Evolutionary conservation across 2,888 invertebrate genomes (phyloP).

Genomic region (Amiota communis): DNA sequence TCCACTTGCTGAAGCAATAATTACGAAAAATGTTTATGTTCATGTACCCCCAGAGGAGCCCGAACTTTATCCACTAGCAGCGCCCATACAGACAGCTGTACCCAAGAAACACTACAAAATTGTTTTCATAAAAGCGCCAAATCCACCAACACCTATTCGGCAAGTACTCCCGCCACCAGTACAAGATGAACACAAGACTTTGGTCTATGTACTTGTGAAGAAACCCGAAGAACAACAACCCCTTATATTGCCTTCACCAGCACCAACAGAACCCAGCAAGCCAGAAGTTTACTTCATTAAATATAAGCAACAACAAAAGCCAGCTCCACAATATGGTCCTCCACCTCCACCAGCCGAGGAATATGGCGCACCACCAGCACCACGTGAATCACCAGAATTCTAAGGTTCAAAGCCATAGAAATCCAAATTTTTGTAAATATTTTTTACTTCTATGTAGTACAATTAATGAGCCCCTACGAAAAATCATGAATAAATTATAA

Average conservation of each 20-base stretch:
- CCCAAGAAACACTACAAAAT: constrained; percentile 77
- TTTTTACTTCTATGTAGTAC: constrained; percentile 23
- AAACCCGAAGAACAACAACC: constrained; percentile 90
- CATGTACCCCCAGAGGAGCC: constrained; percentile 77
- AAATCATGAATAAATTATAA: constrained; percentile 1
- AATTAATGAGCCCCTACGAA: constrained; percentile 10
- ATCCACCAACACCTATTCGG: constrained; percentile 74
- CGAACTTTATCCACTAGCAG: constrained; percentile 69
- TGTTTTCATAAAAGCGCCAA: constrained; percentile 77
- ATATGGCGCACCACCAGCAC: constrained; percentile 63
- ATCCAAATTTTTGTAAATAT: constrained; percentile 17
- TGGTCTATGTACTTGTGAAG: constrained; percentile 91
- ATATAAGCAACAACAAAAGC: constrained; percentile 75
- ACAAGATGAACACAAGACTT: constrained; percentile 90
- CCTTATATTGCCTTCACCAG: constrained; percentile 84
- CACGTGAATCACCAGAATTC: constrained; percentile 65
- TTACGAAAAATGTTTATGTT: constrained; percentile 75
- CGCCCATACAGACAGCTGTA: constrained; percentile 73
- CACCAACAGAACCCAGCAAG: constrained; percentile 89
- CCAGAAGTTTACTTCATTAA: constrained; percentile 93
- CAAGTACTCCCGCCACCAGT: constrained; percentile 79
- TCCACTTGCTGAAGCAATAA: constrained; percentile 63
- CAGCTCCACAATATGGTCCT: constrained; percentile 70
- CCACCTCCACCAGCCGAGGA: constrained; percentile 64
- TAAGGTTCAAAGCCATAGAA: constrained; percentile 38